Conservation (phyloP, 2,113 vertebrate species). For the Monarcha castaneiventris region DNA sequence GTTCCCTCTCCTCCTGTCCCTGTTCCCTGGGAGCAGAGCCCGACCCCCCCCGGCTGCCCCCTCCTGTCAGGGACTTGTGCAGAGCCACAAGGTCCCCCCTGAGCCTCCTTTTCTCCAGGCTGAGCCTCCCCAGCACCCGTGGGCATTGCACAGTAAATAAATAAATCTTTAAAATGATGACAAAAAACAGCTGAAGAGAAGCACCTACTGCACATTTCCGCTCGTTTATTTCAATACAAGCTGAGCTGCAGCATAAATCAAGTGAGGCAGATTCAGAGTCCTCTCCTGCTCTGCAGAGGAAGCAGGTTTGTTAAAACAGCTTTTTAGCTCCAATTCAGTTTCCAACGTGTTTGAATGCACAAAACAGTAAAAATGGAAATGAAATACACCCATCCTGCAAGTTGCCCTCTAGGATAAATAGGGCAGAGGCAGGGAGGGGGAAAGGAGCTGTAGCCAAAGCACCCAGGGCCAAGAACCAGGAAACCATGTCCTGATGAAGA, state of each 20-base stretch:
- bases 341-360: background rate
- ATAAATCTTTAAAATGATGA: background rate
- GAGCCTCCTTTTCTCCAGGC: background rate
- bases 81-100: background rate
- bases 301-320: background rate
- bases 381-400: background rate
- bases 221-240: background rate
- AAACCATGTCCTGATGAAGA: background rate
- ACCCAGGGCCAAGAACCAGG: background rate
- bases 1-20: background rate
- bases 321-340: background rate
- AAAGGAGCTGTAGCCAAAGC: background rate
- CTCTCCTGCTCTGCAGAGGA: background rate
- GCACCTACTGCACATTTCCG: background rate
- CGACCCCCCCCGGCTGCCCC: rapidly evolving
- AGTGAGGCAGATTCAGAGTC: background rate
- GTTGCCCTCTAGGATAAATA: background rate
- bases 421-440: background rate
- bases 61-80: background rate
- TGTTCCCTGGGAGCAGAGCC: background rate
- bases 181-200: background rate
- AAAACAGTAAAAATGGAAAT: background rate
- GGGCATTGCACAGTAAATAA: background rate
- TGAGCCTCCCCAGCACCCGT: background rate
- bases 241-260: background rate